Evolutionary conservation across 1,140 invertebrate genomes (phyloP).

Genomic region (Trichogramma pretiosum): DNA sequence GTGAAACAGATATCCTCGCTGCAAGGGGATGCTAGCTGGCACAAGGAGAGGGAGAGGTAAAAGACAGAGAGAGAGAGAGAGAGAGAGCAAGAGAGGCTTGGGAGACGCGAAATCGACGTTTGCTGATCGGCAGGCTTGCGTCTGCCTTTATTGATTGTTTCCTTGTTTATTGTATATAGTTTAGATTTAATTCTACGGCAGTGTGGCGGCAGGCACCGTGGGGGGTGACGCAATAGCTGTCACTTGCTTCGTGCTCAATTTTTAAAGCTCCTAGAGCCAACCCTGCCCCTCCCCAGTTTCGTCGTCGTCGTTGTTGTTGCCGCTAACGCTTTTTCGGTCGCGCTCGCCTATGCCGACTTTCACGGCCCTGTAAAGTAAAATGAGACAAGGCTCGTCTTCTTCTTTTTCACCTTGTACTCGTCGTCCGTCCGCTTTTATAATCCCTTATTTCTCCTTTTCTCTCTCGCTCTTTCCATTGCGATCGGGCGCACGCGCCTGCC

Average conservation of each 20-base stretch:
- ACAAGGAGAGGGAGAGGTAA: conserved; percentile 4
- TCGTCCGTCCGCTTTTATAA: conserved; percentile 5
- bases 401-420: conserved; percentile 3
- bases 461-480: background rate
- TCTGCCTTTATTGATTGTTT: conserved; percentile 41
- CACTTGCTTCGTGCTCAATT: conserved; percentile 36
- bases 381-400: conserved; percentile 34
- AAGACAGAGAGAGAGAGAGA: too few relatives aligned
- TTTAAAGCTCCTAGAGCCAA: too few relatives aligned
- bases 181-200: conserved; percentile 47
- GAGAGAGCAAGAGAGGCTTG: conserved; percentile 19
- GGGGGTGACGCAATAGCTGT: conserved; percentile 41
- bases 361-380: conserved; percentile 38
- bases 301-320: background rate
- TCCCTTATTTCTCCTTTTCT: conserved; percentile 11
- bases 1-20: conserved; percentile 14
- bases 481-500: background rate
- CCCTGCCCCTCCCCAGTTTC: conserved; percentile 25
- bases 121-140: conserved; percentile 9
- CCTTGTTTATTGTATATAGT: conserved; percentile 47
- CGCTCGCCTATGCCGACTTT: background rate
- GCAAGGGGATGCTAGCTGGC: too few relatives aligned
- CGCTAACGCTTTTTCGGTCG: background rate
- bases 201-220: too few relatives aligned
- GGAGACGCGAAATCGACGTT: background rate